Percentiles rank a stretch among this genome's conserved stretches.
Evolutionary conservation across 2,797 vertebrate genomes (phyloP).

Genomic region (Poecilia velifera): DNA sequence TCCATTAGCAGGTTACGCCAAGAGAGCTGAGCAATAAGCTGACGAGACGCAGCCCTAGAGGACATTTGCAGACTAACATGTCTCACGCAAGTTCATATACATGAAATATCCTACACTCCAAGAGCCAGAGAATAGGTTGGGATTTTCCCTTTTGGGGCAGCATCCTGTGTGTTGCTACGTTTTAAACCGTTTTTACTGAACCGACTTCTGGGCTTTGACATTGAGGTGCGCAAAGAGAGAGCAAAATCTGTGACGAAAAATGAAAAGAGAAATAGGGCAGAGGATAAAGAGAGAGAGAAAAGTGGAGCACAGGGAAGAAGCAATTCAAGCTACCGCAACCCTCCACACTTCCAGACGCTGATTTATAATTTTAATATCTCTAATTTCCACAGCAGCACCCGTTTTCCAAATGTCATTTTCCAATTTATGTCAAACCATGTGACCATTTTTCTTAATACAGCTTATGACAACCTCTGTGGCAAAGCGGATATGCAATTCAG

Average conservation of each 20-base stretch:
- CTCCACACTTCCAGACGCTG: conserved; percentile 83
- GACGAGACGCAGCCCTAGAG: conserved; percentile 54
- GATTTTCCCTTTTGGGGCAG: conserved; percentile 48
- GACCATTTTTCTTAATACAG: conserved; percentile 92
- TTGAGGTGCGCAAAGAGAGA: conserved; percentile 38
- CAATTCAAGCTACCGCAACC: conserved; percentile 58
- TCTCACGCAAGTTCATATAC: conserved; percentile 36
- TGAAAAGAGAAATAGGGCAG: conserved; percentile 40
- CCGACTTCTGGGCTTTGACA: conserved; percentile 49
- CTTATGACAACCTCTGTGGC: conserved; percentile 88
- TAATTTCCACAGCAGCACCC: conserved; percentile 88
- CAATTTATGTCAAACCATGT: conserved; percentile 91
- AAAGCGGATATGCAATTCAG: conserved; percentile 87
- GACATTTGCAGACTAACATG: conserved; percentile 33
- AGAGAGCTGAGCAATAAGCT: conserved; percentile 68
- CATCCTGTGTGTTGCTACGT: conserved; percentile 50
- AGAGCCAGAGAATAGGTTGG: conserved; percentile 50
- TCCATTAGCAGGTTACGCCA: conserved; percentile 81
- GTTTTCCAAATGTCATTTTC: conserved; percentile 92
- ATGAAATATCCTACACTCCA: conserved; percentile 44
- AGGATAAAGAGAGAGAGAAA: conserved; percentile 45
- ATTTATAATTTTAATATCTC: conserved; percentile 96
- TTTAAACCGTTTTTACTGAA: conserved; percentile 62
- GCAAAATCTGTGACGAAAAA: conserved; percentile 38
- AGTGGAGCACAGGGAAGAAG: conserved; percentile 37